Evolutionary conservation across 2,888 invertebrate genomes (phyloP), one percentile per base, ranked within the genome.

Genomic region (Drosophila merina): DNA sequence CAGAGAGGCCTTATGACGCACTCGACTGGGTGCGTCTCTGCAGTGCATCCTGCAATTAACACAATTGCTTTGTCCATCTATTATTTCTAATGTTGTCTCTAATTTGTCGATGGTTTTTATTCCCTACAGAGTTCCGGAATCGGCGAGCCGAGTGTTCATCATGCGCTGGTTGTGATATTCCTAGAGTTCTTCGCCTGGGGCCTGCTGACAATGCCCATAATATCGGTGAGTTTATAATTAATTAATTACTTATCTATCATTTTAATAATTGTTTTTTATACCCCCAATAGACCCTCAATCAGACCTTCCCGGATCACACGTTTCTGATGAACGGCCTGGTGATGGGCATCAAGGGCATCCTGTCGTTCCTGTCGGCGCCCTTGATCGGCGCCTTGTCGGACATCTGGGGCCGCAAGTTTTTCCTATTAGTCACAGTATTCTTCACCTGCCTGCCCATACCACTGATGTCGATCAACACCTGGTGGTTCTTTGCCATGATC

Each of bases 141-240:
- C 91, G 98, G 98, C 77, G 96, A 96, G 92, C 98, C 99, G 75
- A 98, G 97, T 91, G 96, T 99, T 75, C 98, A 98, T 93, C 99
- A 99, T 95, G 99, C 99, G 74, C 93, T 99, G 92, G 96, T 99
- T 91, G 98, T 99, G 90, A 99, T 99, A 93, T 99, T 99, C 93
- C 93, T 99, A 92, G 99, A 99, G 93, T 99, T 99, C 93, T 99
- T 99, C 93, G 98, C 99, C 80, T 99, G 99, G 99, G 99, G 99
- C 57, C 94, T 99, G 79, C 94, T 99, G 77, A 99, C 99, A 75
- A 97, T 98, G 94, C 99, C 99, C 67, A 97, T 99, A 90, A 99
- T 99, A 91, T 93, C 90, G 75, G 92, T 91, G 82, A 89, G 90
- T 28, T 12, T 1, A 12, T 12, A 3, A 44, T 42, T 14, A 20